Evolutionary conservation across 2,888 invertebrate genomes (phyloP).

Genomic region (Sialis fuliginosa): DNA sequence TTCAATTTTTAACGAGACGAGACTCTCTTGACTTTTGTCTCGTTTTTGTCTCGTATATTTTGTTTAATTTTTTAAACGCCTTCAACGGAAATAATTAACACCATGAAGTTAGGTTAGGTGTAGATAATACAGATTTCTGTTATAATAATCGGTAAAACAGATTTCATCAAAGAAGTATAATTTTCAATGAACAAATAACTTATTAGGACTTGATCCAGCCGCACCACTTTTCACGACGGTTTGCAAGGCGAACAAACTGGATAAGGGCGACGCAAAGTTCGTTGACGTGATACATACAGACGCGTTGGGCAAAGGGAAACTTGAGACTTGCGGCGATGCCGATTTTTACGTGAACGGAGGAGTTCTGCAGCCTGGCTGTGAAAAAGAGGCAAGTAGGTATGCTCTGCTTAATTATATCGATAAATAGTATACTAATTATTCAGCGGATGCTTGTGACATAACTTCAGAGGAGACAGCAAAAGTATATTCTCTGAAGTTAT

Average conservation of each 20-base stretch:
- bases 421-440: constrained; percentile 11
- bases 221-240: constrained; percentile 38
- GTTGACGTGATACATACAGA: constrained; percentile 49
- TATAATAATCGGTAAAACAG: no score
- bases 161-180: no score
- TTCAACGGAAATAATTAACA: no score
- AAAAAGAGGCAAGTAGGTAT: constrained; percentile 6
- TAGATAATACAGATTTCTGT: no score
- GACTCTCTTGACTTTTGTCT: no score
- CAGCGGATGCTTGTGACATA: constrained; percentile 22
- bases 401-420: no score
- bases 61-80: no score
- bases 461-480: no score
- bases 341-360: constrained; percentile 44
- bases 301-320: constrained; percentile 33
- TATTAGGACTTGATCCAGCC: constrained; percentile 44
- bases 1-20: constrained; percentile 6
- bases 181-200: no score
- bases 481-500: no score
- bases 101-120: no score
- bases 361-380: constrained; percentile 38
- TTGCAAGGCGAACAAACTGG: constrained; percentile 28
- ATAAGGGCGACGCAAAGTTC: constrained; percentile 35
- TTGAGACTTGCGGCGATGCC: constrained; percentile 31
- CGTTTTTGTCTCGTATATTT: no score